Conservation (phyloP, 2,888 invertebrate species). For the Laspeyria flexula region DNA sequence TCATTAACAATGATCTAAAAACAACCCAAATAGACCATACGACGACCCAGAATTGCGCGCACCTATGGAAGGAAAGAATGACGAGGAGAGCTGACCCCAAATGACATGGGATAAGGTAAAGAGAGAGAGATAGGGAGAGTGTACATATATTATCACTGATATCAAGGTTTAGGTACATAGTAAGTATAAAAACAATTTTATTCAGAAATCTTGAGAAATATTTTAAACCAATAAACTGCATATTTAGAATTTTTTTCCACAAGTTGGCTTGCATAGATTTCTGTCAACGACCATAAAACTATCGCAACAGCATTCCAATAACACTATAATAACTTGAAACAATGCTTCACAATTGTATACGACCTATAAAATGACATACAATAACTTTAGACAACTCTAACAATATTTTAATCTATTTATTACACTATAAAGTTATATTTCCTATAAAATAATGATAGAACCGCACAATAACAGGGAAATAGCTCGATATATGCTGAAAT, state of each 20-base stretch:
- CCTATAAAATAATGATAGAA: background rate
- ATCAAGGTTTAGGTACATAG: no score
- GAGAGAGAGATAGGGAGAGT: no score
- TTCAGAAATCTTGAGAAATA: no score
- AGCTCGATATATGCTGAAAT: slow-evolving; percentile 25
- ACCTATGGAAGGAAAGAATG: no score
- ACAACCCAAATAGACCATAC: no score
- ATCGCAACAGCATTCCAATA: background rate
- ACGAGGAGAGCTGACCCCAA: no score
- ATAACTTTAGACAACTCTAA: background rate
- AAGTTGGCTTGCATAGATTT: background rate
- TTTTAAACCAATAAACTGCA: background rate
- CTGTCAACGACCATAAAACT: background rate
- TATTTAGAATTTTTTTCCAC: background rate
- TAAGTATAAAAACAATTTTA: no score
- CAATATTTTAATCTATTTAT: background rate
- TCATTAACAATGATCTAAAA: no score
- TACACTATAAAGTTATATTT: background rate
- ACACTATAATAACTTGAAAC: background rate
- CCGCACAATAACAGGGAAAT: slow-evolving; percentile 5
- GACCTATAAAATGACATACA: background rate
- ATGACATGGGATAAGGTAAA: no score
- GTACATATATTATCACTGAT: no score
- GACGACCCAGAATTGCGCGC: no score
- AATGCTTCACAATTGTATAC: background rate